phyloP scores from a whole-genome alignment of 2,888 invertebrate species.

The Limnephilus rhombicus region DNA sequence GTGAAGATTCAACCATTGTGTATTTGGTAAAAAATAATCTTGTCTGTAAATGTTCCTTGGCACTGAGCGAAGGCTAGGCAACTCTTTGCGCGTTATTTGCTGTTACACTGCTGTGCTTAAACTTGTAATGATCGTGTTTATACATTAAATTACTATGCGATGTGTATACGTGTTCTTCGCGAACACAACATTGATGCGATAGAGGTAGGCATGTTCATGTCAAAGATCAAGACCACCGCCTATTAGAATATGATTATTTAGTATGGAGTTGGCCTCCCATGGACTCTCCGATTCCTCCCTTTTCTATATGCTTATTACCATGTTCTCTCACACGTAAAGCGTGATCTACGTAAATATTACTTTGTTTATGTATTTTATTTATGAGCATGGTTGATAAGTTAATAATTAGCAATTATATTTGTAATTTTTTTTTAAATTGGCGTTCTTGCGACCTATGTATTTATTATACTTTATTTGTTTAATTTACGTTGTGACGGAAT shows the following conservation, averaged over 20 bases:
- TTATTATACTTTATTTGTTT: background rate
- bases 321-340: background rate
- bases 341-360: background rate
- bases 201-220: background rate
- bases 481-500: background rate
- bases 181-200: background rate
- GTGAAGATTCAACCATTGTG: background rate
- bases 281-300: background rate
- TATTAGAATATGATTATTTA: constrained; percentile 14
- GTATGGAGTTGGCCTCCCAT: background rate
- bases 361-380: background rate
- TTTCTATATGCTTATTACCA: background rate
- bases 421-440: background rate
- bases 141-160: constrained; percentile 15
- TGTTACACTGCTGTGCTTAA: constrained; percentile 11
- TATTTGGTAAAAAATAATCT: background rate
- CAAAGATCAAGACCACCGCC: constrained; percentile 22
- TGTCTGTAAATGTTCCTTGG: constrained; percentile 21
- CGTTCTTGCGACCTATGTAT: background rate
- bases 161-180: background rate
- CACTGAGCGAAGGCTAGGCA: constrained; percentile 32
- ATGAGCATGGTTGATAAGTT: background rate
- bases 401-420: background rate
- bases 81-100: constrained; percentile 25
- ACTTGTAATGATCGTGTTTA: constrained; percentile 4